phyloP scores from a whole-genome alignment of 2,888 invertebrate genomes.

The Erebia palarica region DNA sequence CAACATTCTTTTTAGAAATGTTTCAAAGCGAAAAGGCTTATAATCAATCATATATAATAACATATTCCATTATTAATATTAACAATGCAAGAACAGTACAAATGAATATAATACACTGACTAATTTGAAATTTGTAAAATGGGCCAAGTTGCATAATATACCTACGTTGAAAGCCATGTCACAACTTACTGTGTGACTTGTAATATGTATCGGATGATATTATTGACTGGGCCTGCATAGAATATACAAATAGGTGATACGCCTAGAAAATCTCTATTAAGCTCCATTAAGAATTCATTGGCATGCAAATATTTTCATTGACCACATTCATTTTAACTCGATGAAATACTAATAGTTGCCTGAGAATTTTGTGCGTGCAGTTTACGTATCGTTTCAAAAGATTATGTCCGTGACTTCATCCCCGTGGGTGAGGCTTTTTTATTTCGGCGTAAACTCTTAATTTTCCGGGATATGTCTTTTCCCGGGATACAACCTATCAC shows the following conservation, averaged over 20 bases:
- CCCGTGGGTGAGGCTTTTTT: too few species aligned
- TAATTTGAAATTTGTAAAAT: slow-evolving; percentile 13
- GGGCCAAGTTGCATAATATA: slow-evolving; percentile 10
- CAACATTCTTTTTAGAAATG: too few species aligned
- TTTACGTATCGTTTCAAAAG: neutral
- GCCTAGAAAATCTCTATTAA: slow-evolving; percentile 19
- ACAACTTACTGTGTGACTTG: slow-evolving; percentile 20
- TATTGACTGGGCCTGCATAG: slow-evolving; percentile 12
- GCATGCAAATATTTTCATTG: slow-evolving; percentile 15
- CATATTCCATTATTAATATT: too few species aligned
- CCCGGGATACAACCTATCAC: too few species aligned
- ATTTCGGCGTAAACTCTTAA: too few species aligned
- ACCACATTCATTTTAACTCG: slow-evolving; percentile 6
- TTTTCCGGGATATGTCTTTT: too few species aligned
- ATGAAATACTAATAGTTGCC: neutral
- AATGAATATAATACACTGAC: neutral
- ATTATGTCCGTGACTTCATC: too few species aligned
- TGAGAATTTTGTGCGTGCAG: too few species aligned
- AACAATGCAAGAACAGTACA: too few species aligned
- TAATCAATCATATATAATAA: too few species aligned
- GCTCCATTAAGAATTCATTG: slow-evolving; percentile 12
- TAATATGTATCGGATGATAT: slow-evolving; percentile 20
- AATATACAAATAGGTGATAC: slow-evolving; percentile 18
- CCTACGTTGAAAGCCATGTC: slow-evolving; percentile 14
- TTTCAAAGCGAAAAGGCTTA: too few species aligned